These are phyloP conservation scores for Liposcelis brunnea DNA, from an alignment of 2,888 invertebrate genomes.

Conservation along the genomic window DNA sequence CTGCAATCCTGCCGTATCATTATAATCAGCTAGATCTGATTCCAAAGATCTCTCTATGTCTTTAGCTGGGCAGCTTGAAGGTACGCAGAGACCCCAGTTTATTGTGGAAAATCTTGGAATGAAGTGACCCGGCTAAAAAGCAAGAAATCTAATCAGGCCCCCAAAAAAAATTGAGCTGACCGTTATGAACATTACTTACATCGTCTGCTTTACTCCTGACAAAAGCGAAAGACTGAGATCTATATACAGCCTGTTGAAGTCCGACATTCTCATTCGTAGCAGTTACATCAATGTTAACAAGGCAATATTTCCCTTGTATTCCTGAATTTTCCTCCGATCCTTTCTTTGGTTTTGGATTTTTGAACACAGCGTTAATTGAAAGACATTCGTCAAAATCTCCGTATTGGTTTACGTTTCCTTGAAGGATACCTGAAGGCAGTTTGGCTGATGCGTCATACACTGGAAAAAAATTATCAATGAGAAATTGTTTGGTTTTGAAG, in stretches of 20 bases:
- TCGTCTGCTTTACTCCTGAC: slow-evolving; percentile 45
- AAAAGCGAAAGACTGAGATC: slow-evolving; percentile 44
- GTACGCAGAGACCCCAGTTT: slow-evolving; percentile 53
- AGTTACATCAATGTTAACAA: slow-evolving; percentile 44
- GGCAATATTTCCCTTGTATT: slow-evolving; percentile 48
- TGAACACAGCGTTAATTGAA: slow-evolving; percentile 6
- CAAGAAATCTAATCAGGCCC: background rate
- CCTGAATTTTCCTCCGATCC: background rate
- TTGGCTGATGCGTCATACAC: slow-evolving; percentile 16
- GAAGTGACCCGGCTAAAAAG: slow-evolving; percentile 47
- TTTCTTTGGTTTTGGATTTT: background rate
- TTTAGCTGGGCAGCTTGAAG: slow-evolving; percentile 40
- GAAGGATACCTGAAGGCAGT: slow-evolving; percentile 15
- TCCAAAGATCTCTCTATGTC: slow-evolving; percentile 40
- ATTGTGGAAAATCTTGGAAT: slow-evolving; percentile 50
- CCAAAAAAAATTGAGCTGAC: background rate
- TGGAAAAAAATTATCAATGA: slow-evolving; percentile 7
- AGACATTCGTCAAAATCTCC: slow-evolving; percentile 17
- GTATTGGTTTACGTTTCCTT: slow-evolving; percentile 15
- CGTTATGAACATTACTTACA: slow-evolving; percentile 32
- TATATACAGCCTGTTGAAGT: slow-evolving; percentile 34
- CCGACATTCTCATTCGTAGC: slow-evolving; percentile 38
- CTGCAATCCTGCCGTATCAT: slow-evolving; percentile 36
- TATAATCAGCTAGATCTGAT: slow-evolving; percentile 39
- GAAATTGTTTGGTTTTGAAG: background rate